phyloP scores from a whole-genome alignment of 2,113 vertebrate species.

The Melozone crissalis region DNA sequence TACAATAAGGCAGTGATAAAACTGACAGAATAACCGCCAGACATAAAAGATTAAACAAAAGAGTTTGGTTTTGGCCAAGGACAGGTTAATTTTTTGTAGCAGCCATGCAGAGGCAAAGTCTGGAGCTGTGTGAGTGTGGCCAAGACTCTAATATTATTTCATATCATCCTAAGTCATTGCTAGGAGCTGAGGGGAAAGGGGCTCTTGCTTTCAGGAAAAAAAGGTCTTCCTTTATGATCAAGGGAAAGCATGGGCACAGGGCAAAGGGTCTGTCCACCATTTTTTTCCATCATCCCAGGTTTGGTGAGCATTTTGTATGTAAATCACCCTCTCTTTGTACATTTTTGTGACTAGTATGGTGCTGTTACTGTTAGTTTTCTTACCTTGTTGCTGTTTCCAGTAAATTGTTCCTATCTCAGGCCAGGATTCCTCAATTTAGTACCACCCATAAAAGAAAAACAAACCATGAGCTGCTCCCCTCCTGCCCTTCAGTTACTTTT shows the following conservation, averaged over 20 bases:
- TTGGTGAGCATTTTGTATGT: background rate
- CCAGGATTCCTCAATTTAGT: background rate
- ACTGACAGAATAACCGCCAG: background rate
- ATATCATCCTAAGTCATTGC: background rate
- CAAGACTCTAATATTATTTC: background rate
- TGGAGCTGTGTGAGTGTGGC: background rate
- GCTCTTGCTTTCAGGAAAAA: background rate
- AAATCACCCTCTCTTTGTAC: background rate
- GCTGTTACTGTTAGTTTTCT: background rate
- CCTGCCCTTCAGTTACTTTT: background rate
- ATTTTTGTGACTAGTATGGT: background rate
- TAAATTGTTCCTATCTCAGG: background rate
- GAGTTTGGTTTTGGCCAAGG: background rate
- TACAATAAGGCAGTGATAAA: background rate
- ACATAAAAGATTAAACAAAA: background rate
- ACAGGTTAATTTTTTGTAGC: background rate
- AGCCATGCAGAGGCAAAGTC: background rate
- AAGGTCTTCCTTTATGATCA: rapidly evolving
- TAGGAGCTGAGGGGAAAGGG: background rate
- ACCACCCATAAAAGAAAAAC: background rate
- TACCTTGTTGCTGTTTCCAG: background rate
- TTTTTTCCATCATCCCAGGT: background rate
- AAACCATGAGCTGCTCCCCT: background rate
- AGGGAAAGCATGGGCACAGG: no score
- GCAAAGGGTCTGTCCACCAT: background rate